Evolutionary conservation across 1,140 invertebrate genomes (phyloP).

Genomic region (Drosophila pandora): DNA sequence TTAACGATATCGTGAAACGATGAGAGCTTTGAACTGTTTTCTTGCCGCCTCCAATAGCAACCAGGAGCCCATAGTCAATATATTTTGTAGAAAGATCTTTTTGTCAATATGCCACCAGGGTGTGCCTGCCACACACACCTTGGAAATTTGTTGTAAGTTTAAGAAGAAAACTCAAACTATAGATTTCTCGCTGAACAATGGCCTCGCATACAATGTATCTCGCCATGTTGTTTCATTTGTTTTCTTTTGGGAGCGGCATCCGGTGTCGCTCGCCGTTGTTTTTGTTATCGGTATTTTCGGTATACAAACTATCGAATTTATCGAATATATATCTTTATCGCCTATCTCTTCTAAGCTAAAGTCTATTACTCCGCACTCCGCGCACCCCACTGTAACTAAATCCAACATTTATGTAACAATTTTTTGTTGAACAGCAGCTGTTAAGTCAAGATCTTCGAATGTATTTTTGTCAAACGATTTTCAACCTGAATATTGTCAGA

Average conservation of each 20-base stretch:
- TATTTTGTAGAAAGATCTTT: constrained; percentile 28
- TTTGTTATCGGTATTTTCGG: constrained; percentile 77
- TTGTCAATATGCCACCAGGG: constrained; percentile 2
- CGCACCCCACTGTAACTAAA: constrained; percentile 55
- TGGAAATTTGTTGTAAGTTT: constrained; percentile 53
- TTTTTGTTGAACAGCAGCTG: constrained; percentile 78
- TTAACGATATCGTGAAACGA: constrained; percentile 21
- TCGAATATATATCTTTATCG: constrained; percentile 45
- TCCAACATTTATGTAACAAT: constrained; percentile 52
- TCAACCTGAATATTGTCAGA: constrained; percentile 34
- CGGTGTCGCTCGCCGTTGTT: constrained; percentile 54
- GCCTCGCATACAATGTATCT: constrained; percentile 66
- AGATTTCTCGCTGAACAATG: constrained; percentile 55
- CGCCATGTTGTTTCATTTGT: constrained; percentile 50
- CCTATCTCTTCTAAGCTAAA: constrained; percentile 59
- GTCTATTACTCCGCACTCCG: constrained; percentile 24
- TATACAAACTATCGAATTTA: constrained; percentile 56
- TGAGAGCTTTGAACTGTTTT: constrained; percentile 26
- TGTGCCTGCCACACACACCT: constrained; percentile 25
- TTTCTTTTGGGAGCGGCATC: constrained; percentile 51
- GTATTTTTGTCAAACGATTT: constrained; percentile 61
- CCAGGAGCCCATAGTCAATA: constrained; percentile 8
- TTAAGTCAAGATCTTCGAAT: constrained; percentile 59
- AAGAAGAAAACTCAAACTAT: constrained; percentile 51
- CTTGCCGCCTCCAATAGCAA: not conserved